phyloP scores from a whole-genome alignment of 2,113 vertebrate species.

The Daboia siamensis region DNA sequence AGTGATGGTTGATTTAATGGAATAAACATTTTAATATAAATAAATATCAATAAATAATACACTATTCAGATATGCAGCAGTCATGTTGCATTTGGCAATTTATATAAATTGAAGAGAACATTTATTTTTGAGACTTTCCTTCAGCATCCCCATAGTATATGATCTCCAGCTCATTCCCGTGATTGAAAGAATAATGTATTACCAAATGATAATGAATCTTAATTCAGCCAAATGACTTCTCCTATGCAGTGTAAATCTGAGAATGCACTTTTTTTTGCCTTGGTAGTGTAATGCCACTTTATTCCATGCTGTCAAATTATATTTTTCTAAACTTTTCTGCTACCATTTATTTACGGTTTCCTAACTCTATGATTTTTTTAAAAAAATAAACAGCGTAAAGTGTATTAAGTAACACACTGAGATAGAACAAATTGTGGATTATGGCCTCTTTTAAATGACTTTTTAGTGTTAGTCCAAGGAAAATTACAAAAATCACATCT shows the following conservation, averaged over 20 bases:
- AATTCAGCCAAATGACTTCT: neutral
- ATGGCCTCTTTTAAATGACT: neutral
- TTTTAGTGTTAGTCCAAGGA: neutral
- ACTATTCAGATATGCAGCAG: neutral
- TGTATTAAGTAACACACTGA: neutral
- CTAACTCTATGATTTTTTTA: neutral
- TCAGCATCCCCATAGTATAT: neutral
- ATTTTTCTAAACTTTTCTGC: neutral
- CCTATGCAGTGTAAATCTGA: neutral
- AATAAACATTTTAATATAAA: neutral
- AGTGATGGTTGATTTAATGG: neutral
- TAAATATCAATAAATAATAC: neutral
- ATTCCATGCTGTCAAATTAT: neutral
- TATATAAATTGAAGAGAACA: neutral
- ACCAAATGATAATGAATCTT: neutral
- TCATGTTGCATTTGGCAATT: neutral
- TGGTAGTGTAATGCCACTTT: neutral
- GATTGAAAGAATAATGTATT: neutral
- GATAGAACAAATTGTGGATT: neutral
- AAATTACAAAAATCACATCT: neutral
- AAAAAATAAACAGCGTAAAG: neutral
- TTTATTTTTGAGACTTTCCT: neutral
- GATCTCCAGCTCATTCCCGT: neutral
- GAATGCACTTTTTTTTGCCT: neutral
- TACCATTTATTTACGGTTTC: neutral